phyloP scores from a whole-genome alignment of 1,140 invertebrate genomes.

The Aphis gossypii region DNA sequence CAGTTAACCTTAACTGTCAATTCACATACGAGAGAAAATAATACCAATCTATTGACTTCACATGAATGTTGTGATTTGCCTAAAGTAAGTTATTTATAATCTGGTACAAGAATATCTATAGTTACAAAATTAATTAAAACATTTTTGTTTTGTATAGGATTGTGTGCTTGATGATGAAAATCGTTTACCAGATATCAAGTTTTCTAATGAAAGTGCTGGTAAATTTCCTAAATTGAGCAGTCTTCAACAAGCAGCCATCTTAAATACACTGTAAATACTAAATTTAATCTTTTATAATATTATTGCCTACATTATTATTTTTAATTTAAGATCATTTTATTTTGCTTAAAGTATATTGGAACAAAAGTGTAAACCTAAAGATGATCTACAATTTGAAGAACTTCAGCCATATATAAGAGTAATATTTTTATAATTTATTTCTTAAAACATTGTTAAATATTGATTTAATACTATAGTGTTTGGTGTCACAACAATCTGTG shows the following conservation, averaged over 20 bases:
- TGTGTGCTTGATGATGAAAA: slow-evolving; percentile 84
- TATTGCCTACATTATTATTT: background rate
- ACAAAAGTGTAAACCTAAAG: slow-evolving; percentile 76
- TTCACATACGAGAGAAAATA: slow-evolving; percentile 63
- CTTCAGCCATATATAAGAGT: slow-evolving; percentile 79
- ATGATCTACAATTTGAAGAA: slow-evolving; percentile 81
- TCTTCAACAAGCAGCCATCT: slow-evolving; percentile 80
- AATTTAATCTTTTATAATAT: slow-evolving; percentile 59
- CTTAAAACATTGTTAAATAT: background rate
- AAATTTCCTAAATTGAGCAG: slow-evolving; percentile 70
- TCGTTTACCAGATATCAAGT: slow-evolving; percentile 79
- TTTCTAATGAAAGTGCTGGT: slow-evolving; percentile 70
- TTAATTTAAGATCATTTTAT: background rate
- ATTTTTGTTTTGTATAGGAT: slow-evolving; percentile 64
- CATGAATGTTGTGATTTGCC: slow-evolving; percentile 68
- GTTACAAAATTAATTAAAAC: background rate
- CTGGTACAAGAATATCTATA: background rate
- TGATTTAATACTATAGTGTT: slow-evolving; percentile 61
- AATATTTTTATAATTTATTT: slow-evolving; percentile 62
- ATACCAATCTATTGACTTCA: slow-evolving; percentile 65
- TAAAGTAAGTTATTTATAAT: slow-evolving; percentile 61
- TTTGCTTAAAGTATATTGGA: slow-evolving; percentile 68
- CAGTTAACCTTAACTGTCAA: slow-evolving; percentile 79
- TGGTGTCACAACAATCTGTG: slow-evolving; percentile 64
- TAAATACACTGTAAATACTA: slow-evolving; percentile 73